Conservation (phyloP, 2,888 invertebrate genomes). For the Sylvicola fuscatus region DNA sequence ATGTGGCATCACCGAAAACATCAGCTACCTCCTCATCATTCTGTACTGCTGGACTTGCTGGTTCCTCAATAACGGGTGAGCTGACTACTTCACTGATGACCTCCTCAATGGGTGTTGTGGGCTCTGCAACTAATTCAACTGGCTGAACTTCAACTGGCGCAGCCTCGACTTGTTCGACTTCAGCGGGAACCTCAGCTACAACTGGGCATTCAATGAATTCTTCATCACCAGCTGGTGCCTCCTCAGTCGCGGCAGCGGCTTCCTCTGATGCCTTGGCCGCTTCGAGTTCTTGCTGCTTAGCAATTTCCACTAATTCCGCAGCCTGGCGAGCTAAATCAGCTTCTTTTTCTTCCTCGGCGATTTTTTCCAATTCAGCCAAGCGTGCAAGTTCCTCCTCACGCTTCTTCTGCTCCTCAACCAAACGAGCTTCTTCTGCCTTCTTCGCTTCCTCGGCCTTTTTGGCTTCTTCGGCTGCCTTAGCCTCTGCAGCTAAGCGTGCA, state of each 20-base stretch:
- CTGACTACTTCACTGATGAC: background rate
- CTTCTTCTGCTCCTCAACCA: slow-evolving; percentile 26
- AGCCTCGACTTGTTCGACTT: slow-evolving; percentile 28
- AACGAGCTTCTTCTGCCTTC: slow-evolving; percentile 26
- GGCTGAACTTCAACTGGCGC: slow-evolving; percentile 3
- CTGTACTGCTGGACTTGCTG: background rate
- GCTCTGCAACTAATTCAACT: background rate
- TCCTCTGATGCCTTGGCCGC: slow-evolving; percentile 27
- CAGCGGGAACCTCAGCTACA: slow-evolving; percentile 24
- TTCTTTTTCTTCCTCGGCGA: slow-evolving; percentile 33
- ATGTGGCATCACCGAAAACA: background rate
- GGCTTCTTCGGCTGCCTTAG: slow-evolving; percentile 24
- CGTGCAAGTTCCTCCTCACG: slow-evolving; percentile 32
- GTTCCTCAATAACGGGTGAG: background rate
- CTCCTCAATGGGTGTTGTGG: background rate
- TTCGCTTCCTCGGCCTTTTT: slow-evolving; percentile 21
- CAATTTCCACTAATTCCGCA: slow-evolving; percentile 44
- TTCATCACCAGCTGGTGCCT: slow-evolving; percentile 8
- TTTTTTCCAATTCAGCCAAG: slow-evolving; percentile 29
- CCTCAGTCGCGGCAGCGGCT: slow-evolving; percentile 25
- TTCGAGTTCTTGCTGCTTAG: slow-evolving; percentile 38
- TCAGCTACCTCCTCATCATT: background rate
- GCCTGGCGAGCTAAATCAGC: slow-evolving; percentile 49
- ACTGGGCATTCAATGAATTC: slow-evolving; percentile 13
- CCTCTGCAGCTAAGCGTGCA: slow-evolving; percentile 23